Evolutionary conservation across 1,140 invertebrate genomes (phyloP).

Genomic region (Orchesella cincta): DNA sequence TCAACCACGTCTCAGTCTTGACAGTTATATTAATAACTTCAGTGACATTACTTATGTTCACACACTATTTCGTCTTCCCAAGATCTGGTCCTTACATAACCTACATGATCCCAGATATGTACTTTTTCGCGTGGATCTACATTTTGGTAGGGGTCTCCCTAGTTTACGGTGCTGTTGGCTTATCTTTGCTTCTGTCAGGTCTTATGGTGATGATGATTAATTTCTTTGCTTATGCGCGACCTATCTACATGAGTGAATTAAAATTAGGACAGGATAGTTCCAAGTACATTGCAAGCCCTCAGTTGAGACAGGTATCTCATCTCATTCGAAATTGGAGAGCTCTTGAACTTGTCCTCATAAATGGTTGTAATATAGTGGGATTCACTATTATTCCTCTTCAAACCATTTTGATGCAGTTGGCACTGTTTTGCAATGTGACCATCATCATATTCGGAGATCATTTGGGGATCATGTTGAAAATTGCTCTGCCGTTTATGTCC

Average conservation of each 20-base stretch:
- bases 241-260: background rate
- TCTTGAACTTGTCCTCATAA: background rate
- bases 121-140: background rate
- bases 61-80: background rate
- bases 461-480: background rate
- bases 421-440: background rate
- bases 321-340: background rate
- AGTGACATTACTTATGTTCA: background rate
- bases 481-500: background rate
- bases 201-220: background rate
- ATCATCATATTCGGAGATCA: background rate
- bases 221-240: background rate
- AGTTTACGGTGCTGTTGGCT: background rate
- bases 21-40: background rate
- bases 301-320: background rate
- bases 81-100: background rate
- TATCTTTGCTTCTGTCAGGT: background rate
- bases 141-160: background rate
- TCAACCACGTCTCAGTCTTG: background rate
- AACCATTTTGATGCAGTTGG: background rate
- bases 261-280: background rate
- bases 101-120: background rate
- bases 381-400: background rate
- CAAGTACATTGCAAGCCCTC: background rate
- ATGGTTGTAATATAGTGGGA: background rate